phyloP scores from a whole-genome alignment of 2,888 invertebrate species.

The Cheilosia vulpina region DNA sequence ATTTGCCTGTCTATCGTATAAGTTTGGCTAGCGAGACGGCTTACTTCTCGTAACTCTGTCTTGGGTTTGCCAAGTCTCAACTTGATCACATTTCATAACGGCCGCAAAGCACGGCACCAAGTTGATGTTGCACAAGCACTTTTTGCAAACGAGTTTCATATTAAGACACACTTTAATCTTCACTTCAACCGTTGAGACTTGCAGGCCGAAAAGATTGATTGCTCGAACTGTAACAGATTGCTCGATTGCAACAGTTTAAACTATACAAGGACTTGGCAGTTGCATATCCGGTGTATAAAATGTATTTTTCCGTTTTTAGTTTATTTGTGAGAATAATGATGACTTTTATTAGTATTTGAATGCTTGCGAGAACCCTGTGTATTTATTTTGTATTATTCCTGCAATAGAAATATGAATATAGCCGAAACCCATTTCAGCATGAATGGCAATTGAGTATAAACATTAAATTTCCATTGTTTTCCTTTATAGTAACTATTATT shows the following conservation, averaged over 20 bases:
- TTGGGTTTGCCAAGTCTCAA: slow-evolving; percentile 12
- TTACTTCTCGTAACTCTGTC: neutral
- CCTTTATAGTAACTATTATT: slow-evolving; percentile 57
- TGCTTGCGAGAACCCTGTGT: slow-evolving; percentile 53
- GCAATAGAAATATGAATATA: slow-evolving; percentile 19
- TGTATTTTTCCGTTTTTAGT: neutral
- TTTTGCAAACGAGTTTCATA: slow-evolving; percentile 18
- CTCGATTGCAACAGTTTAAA: neutral
- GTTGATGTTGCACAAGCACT: slow-evolving; percentile 43
- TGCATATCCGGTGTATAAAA: slow-evolving; percentile 20
- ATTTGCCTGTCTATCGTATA: neutral
- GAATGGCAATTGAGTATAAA: slow-evolving; percentile 57
- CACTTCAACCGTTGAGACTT: slow-evolving; percentile 40
- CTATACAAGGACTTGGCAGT: slow-evolving; percentile 17
- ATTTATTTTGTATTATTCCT: slow-evolving; percentile 50
- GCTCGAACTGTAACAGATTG: slow-evolving; percentile 6
- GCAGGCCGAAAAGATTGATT: neutral
- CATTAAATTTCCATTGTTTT: slow-evolving; percentile 57
- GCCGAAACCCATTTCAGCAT: slow-evolving; percentile 44
- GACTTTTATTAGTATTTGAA: slow-evolving; percentile 46
- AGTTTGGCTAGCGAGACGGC: neutral
- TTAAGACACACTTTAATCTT: slow-evolving; percentile 14
- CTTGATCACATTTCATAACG: slow-evolving; percentile 2
- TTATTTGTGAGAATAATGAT: slow-evolving; percentile 38
- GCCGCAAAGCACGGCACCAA: slow-evolving; percentile 10